Evolutionary conservation across 2,888 invertebrate genomes (phyloP).

Genomic region (Drosophila differens): DNA sequence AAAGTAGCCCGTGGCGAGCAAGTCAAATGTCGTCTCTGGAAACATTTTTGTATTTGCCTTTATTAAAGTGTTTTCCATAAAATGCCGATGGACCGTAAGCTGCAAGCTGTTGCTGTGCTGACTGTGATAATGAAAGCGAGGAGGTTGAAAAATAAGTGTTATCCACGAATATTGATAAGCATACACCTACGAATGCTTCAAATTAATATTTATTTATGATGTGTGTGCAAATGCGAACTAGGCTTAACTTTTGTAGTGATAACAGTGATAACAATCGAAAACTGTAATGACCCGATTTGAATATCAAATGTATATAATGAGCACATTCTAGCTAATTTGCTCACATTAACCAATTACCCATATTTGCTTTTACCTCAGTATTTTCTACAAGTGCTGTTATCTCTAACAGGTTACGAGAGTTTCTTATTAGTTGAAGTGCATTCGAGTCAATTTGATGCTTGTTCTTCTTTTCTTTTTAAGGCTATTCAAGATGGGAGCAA

Average conservation of each 20-base stretch:
- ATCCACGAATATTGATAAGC: slow-evolving; percentile 22
- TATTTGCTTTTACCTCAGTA: background rate
- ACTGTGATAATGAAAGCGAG: slow-evolving; percentile 25
- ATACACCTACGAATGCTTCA: background rate
- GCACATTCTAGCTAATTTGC: background rate
- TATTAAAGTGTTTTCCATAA: slow-evolving; percentile 43
- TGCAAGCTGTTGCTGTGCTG: slow-evolving; percentile 29
- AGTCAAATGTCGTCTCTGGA: slow-evolving; percentile 47
- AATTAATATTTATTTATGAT: background rate
- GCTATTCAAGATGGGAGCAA: slow-evolving; percentile 39
- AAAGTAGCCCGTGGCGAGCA: slow-evolving; percentile 43
- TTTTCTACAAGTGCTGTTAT: slow-evolving; percentile 3
- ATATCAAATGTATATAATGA: background rate
- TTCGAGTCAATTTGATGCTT: slow-evolving; percentile 35
- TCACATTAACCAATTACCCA: background rate
- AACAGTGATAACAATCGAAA: background rate
- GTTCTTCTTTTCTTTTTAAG: slow-evolving; percentile 22
- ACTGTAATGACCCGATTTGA: background rate
- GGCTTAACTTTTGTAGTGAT: background rate
- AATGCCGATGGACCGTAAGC: slow-evolving; percentile 10
- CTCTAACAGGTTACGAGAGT: slow-evolving; percentile 13
- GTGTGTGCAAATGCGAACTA: background rate
- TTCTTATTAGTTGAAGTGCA: slow-evolving; percentile 49
- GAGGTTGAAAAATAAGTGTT: slow-evolving; percentile 18
- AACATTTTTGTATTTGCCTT: slow-evolving; percentile 64